Evolutionary conservation across 2,888 invertebrate genomes (phyloP).

Genomic region (Melipona beecheii): DNA sequence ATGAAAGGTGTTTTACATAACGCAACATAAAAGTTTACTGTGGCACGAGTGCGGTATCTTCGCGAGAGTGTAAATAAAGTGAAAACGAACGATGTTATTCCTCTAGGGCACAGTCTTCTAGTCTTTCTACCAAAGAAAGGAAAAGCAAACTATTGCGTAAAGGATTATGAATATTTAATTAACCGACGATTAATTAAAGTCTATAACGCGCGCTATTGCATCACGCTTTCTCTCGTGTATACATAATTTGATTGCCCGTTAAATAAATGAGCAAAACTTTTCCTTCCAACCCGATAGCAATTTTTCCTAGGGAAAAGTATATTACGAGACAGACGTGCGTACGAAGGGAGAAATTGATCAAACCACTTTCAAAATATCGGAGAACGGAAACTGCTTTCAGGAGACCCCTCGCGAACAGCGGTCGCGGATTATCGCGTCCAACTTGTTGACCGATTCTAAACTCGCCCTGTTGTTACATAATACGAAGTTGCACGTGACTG

Average conservation of each 20-base stretch:
- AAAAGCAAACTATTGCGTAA: not conserved
- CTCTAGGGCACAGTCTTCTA: not conserved
- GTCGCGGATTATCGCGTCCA: conserved; percentile 7
- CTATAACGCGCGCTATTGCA: not conserved
- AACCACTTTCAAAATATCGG: conserved; percentile 15
- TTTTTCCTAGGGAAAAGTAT: not conserved
- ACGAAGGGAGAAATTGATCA: not conserved
- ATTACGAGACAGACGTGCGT: not conserved
- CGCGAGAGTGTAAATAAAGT: not conserved
- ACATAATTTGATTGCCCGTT: not conserved
- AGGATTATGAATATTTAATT: not conserved
- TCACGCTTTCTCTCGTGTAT: too few species aligned
- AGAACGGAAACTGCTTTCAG: not conserved
- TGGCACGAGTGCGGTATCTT: too few species aligned
- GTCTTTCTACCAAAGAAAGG: not conserved
- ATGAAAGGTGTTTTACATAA: too few species aligned
- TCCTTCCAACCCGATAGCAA: not conserved
- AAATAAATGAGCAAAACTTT: not conserved
- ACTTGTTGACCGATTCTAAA: conserved; percentile 6
- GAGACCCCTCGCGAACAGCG: conserved; percentile 1
- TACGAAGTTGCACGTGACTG: conserved; percentile 45
- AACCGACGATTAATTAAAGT: not conserved
- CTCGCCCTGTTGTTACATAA: conserved; percentile 59
- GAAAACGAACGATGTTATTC: not conserved
- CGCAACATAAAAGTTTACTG: too few species aligned